A percentile compares a stretch with the other conserved stretches of the same genome.
These are phyloP conservation scores for Brenthis hecate DNA, from an alignment of 2,888 invertebrate genomes.

Conservation along the genomic window DNA sequence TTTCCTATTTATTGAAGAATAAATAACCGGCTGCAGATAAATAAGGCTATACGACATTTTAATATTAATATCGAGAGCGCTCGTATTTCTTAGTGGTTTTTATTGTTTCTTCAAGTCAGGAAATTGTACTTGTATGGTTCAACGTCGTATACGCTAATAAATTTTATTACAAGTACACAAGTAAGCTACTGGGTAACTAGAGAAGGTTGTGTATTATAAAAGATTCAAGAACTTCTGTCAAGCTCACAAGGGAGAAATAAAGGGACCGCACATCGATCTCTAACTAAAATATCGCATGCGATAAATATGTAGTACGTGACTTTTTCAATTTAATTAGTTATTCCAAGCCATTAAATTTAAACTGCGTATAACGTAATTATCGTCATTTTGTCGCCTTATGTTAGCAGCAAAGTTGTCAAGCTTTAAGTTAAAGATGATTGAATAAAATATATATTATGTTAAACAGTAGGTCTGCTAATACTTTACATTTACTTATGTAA, in stretches of 20 bases:
- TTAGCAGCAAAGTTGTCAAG: too few species aligned
- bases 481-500: too few species aligned
- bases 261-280: constrained; percentile 24
- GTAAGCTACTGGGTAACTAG: constrained; percentile 30
- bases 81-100: constrained; percentile 15
- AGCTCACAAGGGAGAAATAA: constrained; percentile 33
- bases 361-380: too few species aligned
- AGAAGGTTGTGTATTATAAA: constrained; percentile 31
- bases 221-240: constrained; percentile 35
- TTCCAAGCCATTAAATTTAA: neutral
- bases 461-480: too few species aligned
- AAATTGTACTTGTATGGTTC: constrained; percentile 8
- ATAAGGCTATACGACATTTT: neutral
- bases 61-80: neutral
- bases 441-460: too few species aligned
- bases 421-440: too few species aligned
- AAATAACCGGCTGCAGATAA: neutral
- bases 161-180: constrained; percentile 29
- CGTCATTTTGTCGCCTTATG: too few species aligned
- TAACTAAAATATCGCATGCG: constrained; percentile 19
- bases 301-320: constrained; percentile 9
- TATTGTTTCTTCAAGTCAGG: constrained; percentile 13
- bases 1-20: too few species aligned
- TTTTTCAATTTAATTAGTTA: constrained; percentile 1
- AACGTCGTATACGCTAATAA: constrained; percentile 24